Percentiles rank a stretch among this genome's conserved stretches.
phyloP scores from a whole-genome alignment of 1,140 invertebrate genomes.

The Nasonia giraulti region DNA sequence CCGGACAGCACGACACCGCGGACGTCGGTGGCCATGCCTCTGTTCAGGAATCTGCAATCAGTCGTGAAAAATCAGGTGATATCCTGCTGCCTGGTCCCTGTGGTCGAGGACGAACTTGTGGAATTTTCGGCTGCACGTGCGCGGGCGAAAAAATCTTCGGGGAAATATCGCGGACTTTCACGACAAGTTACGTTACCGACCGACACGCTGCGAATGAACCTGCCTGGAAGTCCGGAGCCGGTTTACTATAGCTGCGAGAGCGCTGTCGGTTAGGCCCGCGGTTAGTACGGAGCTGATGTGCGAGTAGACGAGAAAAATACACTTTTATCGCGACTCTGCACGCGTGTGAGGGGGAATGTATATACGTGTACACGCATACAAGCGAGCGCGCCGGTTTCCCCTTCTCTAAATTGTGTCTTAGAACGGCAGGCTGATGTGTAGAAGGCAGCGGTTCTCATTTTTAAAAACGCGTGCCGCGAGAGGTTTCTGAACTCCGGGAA shows the following conservation, averaged over 20 bases:
- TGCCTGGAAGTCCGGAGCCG: not conserved
- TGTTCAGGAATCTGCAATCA: conserved; percentile 57
- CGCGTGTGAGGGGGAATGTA: not conserved
- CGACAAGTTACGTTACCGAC: not conserved
- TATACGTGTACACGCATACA: not conserved
- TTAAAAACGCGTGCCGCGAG: not conserved
- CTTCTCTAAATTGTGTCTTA: not conserved
- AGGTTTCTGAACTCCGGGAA: not conserved
- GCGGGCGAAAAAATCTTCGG: not conserved
- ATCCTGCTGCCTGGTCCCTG: not conserved
- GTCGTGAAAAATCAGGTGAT: not conserved
- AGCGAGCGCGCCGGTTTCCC: not conserved
- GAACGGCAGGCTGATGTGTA: too few species aligned
- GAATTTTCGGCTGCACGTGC: not conserved
- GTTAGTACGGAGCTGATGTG: too few species aligned
- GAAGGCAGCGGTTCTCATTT: not conserved
- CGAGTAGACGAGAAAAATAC: not conserved
- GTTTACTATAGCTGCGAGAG: not conserved
- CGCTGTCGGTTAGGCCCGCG: not conserved
- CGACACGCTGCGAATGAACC: not conserved
- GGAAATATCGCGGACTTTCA: not conserved
- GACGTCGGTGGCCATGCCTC: conserved; percentile 60
- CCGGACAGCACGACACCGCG: conserved; percentile 66
- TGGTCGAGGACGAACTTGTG: not conserved
- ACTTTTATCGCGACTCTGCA: not conserved